Evolutionary conservation across 2,797 vertebrate genomes (phyloP), one percentile per base, ranked within the genome.

Genomic region (Sparus aurata): DNA sequence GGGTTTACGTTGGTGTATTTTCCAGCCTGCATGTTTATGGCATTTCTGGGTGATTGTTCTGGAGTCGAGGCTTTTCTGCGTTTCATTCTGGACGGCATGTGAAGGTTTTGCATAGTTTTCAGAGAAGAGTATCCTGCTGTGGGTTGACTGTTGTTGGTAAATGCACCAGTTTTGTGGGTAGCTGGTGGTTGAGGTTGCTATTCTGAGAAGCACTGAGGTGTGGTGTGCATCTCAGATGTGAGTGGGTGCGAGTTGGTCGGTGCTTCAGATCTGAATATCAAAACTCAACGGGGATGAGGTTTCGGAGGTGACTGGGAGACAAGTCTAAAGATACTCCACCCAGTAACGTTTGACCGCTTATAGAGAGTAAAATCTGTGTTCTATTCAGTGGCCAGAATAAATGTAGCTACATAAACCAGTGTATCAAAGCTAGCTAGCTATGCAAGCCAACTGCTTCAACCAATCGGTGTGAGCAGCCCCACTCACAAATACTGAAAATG

Each of bases 1-100:
- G 30, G 65, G 62, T 88, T 82, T 82, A 75, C 49, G 30, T 81
- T 85, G 62, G 62, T 82, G 75, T 86, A 83, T 88, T 93, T 91
- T 94, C 88, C 84, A 78, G 53, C 60, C 38, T 4, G 7, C 65
- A 80, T 90, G 91, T 93, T 94, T 91, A 90, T 78, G 74, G 54
- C 12, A 4, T 38, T 69, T 69, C 38, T 75, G 20, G 77, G 46
- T 15, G 64, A 76, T 63, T 75, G 55, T 69, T 79, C 61, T 55
- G 58, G 20, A 75, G 68, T 77, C 74, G 52, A 57, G 74, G 27
- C 11, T 70, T 77, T 73, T 75, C 71, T 71, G 22, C 60, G 18
- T 65, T 77, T 67, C 11, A 43, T 16, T 78, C n/a, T 41, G 22
- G 54, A 47, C n/a, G 50, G 23, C 27, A 64, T 57, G 43, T 74